Evolutionary conservation across 2,888 invertebrate genomes (phyloP).

Genomic region (Alcis repandata): DNA sequence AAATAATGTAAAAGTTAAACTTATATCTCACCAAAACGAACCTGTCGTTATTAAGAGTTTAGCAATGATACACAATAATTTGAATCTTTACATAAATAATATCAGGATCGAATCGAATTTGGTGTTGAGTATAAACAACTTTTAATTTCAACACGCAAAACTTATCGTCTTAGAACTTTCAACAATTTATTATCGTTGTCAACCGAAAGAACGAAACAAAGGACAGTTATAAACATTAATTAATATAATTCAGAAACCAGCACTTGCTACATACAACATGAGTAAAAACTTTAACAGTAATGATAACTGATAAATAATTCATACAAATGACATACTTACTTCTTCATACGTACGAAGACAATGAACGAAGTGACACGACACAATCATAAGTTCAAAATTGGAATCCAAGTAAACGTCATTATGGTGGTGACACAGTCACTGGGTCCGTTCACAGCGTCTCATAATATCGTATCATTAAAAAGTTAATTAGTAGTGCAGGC

Average conservation of each 20-base stretch:
- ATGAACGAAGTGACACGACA: conserved; percentile 66
- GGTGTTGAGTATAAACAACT: no score
- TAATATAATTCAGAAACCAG: neutral
- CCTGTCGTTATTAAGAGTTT: no score
- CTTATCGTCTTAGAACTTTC: no score
- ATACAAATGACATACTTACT: conserved; percentile 66
- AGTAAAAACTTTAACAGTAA: neutral
- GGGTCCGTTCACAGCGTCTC: conserved; percentile 51
- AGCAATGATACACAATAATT: neutral
- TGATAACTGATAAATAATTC: conserved; percentile 14
- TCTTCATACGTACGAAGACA: conserved; percentile 69
- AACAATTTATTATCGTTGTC: no score
- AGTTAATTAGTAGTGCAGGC: conserved; percentile 53
- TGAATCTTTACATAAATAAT: no score
- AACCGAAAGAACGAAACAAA: neutral
- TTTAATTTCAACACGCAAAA: no score
- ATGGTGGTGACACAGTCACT: conserved; percentile 55
- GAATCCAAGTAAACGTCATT: conserved; percentile 58
- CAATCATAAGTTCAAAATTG: conserved; percentile 73
- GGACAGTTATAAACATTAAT: neutral
- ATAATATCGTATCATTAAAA: conserved; percentile 55
- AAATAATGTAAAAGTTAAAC: no score
- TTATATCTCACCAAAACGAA: no score
- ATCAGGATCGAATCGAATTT: no score
- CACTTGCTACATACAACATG: neutral